Base-by-base conservation (phyloP, 2,888 invertebrate species). In the Aspidiotus destructor region DNA sequence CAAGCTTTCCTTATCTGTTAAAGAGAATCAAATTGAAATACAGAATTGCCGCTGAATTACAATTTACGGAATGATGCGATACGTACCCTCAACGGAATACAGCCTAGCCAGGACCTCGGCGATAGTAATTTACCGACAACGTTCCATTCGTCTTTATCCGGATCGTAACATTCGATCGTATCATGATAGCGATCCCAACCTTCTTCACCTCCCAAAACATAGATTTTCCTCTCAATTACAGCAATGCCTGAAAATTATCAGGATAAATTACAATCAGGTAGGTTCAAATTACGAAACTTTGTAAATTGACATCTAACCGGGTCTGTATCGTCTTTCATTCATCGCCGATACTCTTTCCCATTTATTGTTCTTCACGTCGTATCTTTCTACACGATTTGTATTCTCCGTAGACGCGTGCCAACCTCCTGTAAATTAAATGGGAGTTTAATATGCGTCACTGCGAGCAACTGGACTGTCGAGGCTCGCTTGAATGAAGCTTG, bases 121-220 rank as follows among this genome's bases (percentile, higher is more conserved):
- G 79, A 78, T 44, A 78, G 77, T 78, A 80, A 78, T 72, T 79
- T 78, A n/a, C 78, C 79, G 11, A 77, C 76, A 54, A 78, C 75
- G 60, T 76, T 76, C 80, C 80, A 80, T 5, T 73, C 72, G 72
- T 79, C 77, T 16, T 73, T 74, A 28, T 74, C 73, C 2, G 77
- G 76, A 65, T 77, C 76, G 73, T 80, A 80, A 70, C 77, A 77
- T 73, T 80, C 80, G 52, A 80, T 79, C 0, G 79, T 79, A 72
- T 80, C 79, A 73, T 80, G 80, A 71, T 80, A 80, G 74, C 78
- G 76, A 72, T 80, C 80, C 80, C 80, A 80, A 10, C 80, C 80
- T 73, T 80, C 80, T 73, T 80, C 80, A 3, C 80, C 80, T 8
- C 80, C 80, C 69, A 79, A 76, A 5, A 80, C 79, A 73, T 78